These are phyloP conservation scores for Paracanthobrama guichenoti DNA, from an alignment of 2,113 vertebrate species.

Conservation along the genomic window DNA sequence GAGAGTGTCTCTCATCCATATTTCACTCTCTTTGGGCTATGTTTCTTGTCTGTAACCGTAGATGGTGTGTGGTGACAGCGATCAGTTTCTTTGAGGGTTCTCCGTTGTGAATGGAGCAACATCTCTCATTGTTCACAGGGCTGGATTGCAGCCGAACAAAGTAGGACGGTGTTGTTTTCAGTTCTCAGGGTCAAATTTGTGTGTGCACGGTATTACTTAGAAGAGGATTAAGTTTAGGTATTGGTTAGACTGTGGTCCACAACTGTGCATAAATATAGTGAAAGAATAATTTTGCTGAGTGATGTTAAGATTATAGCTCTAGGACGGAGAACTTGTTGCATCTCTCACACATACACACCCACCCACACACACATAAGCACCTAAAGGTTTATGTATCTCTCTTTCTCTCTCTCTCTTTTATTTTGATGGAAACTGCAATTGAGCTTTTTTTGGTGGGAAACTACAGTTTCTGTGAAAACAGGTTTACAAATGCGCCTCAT, in stretches of 20 bases:
- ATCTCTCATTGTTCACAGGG: slow-evolving; percentile 8
- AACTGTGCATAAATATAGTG: not conserved
- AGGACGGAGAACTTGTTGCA: not conserved
- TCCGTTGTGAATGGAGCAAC: not conserved
- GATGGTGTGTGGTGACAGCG: not conserved
- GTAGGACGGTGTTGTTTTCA: not conserved
- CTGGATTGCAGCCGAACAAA: not conserved
- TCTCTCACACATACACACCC: slow-evolving; percentile 1
- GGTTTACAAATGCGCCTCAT: too few species aligned
- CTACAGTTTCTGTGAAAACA: too few species aligned
- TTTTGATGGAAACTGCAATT: too few species aligned
- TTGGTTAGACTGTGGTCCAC: not conserved
- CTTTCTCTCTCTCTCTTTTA: too few species aligned
- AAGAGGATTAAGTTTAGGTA: not conserved
- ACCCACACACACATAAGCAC: not conserved
- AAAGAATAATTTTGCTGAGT: not conserved
- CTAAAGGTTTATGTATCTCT: not conserved
- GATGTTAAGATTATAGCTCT: not conserved
- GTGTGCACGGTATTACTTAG: not conserved
- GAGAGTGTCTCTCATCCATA: slow-evolving; percentile 3
- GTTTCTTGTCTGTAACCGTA: not conserved
- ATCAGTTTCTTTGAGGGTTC: slow-evolving; percentile 8
- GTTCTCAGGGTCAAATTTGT: not conserved
- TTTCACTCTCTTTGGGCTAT: not conserved
- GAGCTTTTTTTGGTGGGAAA: too few species aligned